Evolutionary conservation across 2,113 vertebrate species (phyloP).

Genomic region (Catharus fuscescens): DNA sequence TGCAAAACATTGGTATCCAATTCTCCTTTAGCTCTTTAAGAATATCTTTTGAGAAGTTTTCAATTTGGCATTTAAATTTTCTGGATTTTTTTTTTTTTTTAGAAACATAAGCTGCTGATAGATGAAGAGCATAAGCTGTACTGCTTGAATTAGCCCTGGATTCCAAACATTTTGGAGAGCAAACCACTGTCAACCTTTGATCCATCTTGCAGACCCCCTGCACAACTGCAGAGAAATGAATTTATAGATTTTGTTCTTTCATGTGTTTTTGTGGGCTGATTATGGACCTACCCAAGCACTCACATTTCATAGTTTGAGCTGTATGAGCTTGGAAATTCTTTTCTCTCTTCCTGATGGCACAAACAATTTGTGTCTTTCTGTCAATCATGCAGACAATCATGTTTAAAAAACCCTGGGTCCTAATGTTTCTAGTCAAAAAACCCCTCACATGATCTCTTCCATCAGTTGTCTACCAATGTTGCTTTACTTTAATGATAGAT

Average conservation of each 20-base stretch:
- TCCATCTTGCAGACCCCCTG: neutral
- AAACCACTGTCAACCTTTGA: neutral
- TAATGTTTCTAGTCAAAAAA: neutral
- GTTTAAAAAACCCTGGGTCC: neutral
- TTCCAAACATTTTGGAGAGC: neutral
- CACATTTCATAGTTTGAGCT: neutral
- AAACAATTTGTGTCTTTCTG: neutral
- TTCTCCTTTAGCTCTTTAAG: conserved; percentile 43
- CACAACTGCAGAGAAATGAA: neutral
- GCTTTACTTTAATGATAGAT: neutral
- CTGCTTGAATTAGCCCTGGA: neutral
- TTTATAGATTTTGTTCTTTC: neutral
- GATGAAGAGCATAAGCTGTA: conserved; percentile 19
- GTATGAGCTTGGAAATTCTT: neutral
- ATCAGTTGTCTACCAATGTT: neutral
- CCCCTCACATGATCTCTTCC: accelerated
- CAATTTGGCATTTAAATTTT: conserved; percentile 14
- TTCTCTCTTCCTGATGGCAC: neutral
- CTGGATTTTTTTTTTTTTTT: neutral
- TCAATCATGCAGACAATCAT: neutral
- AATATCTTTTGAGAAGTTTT: conserved; percentile 31
- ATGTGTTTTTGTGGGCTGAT: neutral
- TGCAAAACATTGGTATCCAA: conserved; percentile 42
- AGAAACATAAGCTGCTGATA: conserved; percentile 32
- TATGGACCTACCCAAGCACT: neutral